These are phyloP conservation scores for Mechanitis mazaeus DNA, from an alignment of 2,888 invertebrate species.

Conservation along the genomic window DNA sequence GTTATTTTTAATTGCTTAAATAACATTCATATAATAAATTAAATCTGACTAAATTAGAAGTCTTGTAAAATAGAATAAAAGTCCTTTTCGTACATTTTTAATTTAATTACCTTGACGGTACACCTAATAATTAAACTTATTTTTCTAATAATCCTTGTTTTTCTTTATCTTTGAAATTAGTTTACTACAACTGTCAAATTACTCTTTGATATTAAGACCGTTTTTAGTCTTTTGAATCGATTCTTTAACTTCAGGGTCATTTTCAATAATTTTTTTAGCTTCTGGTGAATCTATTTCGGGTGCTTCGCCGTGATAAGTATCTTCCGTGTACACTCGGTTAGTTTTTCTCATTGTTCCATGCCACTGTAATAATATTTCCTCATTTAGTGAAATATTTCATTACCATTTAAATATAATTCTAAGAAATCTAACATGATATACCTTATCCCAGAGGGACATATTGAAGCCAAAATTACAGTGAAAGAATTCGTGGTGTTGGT, in stretches of 20 bases:
- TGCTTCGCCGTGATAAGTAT: slow-evolving; percentile 79
- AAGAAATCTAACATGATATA: slow-evolving; percentile 33
- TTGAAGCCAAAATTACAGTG: slow-evolving; percentile 87
- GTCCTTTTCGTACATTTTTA: neutral
- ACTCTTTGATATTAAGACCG: slow-evolving; percentile 12
- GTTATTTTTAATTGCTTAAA: too few species aligned
- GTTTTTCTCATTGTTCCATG: slow-evolving; percentile 81
- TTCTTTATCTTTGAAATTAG: neutral
- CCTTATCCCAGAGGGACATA: slow-evolving; percentile 81
- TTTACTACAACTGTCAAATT: neutral
- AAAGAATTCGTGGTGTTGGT: slow-evolving; percentile 86
- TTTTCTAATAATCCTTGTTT: neutral
- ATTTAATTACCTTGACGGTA: slow-evolving; percentile 1
- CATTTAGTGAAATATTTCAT: neutral
- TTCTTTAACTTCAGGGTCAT: slow-evolving; percentile 45
- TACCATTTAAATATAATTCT: neutral
- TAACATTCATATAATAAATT: too few species aligned
- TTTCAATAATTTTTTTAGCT: slow-evolving; percentile 53
- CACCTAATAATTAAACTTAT: slow-evolving; percentile 9
- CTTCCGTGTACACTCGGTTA: slow-evolving; percentile 81
- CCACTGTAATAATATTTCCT: slow-evolving; percentile 58
- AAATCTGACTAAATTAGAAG: too few species aligned
- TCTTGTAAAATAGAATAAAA: too few species aligned
- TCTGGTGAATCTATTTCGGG: slow-evolving; percentile 67
- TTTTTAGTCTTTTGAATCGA: slow-evolving; percentile 47